Evolutionary conservation across 2,888 invertebrate species (phyloP).

Genomic region (Tinea trinotella): DNA sequence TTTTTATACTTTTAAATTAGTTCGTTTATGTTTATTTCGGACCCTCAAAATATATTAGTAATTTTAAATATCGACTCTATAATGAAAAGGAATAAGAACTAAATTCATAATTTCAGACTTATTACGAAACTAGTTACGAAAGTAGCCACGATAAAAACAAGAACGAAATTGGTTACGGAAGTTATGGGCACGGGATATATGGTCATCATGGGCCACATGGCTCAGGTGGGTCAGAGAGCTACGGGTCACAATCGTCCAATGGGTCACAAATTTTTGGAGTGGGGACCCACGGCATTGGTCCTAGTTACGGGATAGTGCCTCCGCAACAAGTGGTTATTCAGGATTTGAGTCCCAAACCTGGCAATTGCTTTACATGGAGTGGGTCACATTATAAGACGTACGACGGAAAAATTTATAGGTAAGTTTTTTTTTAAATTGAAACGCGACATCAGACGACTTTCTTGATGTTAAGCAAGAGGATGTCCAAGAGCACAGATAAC

Average conservation of each 20-base stretch:
- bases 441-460: no score
- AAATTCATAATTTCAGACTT: slow-evolving; percentile 9
- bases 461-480: no score
- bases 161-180: neutral
- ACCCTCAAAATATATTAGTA: no score
- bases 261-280: no score
- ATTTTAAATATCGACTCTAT: no score
- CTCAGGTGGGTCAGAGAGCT: neutral
- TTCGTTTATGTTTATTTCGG: no score
- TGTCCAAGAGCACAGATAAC: no score
- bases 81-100: no score
- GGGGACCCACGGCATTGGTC: no score
- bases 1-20: neutral
- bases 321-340: slow-evolving; percentile 20
- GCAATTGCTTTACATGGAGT: slow-evolving; percentile 85
- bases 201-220: neutral
- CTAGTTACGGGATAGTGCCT: no score
- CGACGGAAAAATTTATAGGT: slow-evolving; percentile 85
- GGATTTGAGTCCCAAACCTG: slow-evolving; percentile 72
- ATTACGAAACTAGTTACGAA: slow-evolving; percentile 12
- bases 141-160: slow-evolving; percentile 1
- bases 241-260: no score
- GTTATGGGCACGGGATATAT: slow-evolving; percentile 4
- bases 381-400: slow-evolving; percentile 88
- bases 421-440: no score